Evolutionary conservation across 2,113 vertebrate species (phyloP), one percentile per base, ranked within the genome.

Genomic region (Epinephelus moara): DNA sequence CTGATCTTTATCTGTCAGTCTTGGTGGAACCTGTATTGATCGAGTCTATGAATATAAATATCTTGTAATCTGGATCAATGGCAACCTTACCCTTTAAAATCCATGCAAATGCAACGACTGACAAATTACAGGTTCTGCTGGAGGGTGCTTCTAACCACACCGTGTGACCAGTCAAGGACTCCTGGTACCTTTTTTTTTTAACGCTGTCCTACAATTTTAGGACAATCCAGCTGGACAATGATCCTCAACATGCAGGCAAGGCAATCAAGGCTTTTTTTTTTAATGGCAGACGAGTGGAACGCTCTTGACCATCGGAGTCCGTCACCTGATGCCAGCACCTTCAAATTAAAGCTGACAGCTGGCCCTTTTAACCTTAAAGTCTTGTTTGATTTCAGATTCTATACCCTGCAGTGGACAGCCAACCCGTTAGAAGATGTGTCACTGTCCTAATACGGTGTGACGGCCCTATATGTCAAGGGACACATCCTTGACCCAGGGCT

Each of bases 401-500:
- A 45, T 60, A 63, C 66, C 27, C 42, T 52, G 52, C 45, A 42
- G 42, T 47, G 40, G 17, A 64, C 73, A 57, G 56, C 57, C 40
- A 73, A 62, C 40, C 60, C 25, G 14, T 59, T 74, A 40, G 40
- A 57, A 72, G 77, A 88, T 55, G 66, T 82, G 47, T 68, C 55
- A 53, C 47, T 53, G n/a, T n/a, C 25, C 68, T 79, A 52, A 87
- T 59, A 47, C 69, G 69, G 55, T 80, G 3, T 70, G 80, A 88
- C 66, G 61, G 25, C 19, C n/a, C 66, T 27, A 55, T 56, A 79
- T 78, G 66, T 83, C 69, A 77, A 63, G 68, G 70, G 70, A 85
- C 76, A 78, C 52, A 68, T 82, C 53, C 70, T 69, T 85, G 70
- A 80, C 67, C 64, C 19, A 57, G 11, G 57, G 71, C 53, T 85